Evolutionary conservation across 2,113 vertebrate species (phyloP).

Genomic region (Albula glossodonta): DNA sequence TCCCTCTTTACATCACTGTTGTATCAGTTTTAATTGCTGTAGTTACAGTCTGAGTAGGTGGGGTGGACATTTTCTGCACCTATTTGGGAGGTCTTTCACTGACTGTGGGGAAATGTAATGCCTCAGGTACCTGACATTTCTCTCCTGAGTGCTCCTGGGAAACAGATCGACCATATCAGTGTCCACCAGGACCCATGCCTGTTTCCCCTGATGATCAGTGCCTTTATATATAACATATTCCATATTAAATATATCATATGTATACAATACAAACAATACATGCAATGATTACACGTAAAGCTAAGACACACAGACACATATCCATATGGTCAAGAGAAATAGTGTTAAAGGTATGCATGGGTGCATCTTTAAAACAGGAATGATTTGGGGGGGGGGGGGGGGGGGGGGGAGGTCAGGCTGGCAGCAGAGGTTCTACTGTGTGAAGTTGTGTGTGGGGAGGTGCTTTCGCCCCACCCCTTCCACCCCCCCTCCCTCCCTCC

Average conservation of each 20-base stretch:
- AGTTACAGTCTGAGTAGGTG: neutral
- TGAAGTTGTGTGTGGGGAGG: neutral
- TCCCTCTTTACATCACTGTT: neutral
- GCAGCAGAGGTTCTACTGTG: neutral
- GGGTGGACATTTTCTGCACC: neutral
- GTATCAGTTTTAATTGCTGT: neutral
- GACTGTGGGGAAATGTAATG: neutral
- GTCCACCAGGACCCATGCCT: neutral
- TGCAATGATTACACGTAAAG: too few species aligned
- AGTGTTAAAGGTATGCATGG: neutral
- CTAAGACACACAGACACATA: too few species aligned
- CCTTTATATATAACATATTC: neutral
- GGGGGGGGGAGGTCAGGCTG: too few species aligned
- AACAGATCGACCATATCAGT: neutral
- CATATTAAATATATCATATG: neutral
- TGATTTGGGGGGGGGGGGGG: neutral
- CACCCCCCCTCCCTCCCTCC: conserved; percentile 39
- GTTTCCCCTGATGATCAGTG: neutral
- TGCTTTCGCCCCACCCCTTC: neutral
- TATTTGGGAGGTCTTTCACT: neutral
- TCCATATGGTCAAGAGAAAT: neutral
- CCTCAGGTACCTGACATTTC: neutral
- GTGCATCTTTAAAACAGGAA: neutral
- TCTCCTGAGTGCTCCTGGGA: neutral
- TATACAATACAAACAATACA: too few species aligned